These are phyloP conservation scores for Sinocyclocheilus rhinocerous DNA, from an alignment of 2,113 vertebrate species.

Conservation along the genomic window DNA sequence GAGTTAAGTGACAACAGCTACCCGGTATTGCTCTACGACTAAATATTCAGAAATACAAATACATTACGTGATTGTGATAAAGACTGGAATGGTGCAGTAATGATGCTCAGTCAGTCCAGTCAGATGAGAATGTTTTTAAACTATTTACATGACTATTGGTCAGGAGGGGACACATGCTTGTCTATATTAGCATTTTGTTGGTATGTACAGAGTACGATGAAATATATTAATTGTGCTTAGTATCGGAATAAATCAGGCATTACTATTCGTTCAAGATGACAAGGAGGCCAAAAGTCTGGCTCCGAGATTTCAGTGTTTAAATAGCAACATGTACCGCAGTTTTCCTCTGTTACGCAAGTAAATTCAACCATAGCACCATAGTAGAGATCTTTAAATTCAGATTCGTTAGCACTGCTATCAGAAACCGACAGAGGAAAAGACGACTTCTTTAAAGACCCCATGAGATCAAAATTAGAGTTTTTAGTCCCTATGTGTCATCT, in stretches of 20 bases:
- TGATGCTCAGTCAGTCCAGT: slow-evolving; percentile 25
- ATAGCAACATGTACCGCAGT: neutral
- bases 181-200: neutral
- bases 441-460: neutral
- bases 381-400: slow-evolving; percentile 23
- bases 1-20: slow-evolving; percentile 60
- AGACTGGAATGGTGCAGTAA: slow-evolving; percentile 22
- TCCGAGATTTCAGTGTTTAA: slow-evolving; percentile 30
- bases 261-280: neutral
- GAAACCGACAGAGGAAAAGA: neutral
- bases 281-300: slow-evolving; percentile 6
- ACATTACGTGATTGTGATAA: slow-evolving; percentile 22
- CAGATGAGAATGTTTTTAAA: neutral
- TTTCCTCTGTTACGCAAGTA: neutral
- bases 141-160: slow-evolving; percentile 47
- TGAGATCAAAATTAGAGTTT: slow-evolving; percentile 22
- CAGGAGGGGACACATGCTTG: neutral
- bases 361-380: slow-evolving; percentile 39
- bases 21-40: slow-evolving; percentile 64
- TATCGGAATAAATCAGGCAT: slow-evolving; percentile 15
- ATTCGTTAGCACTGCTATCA: slow-evolving; percentile 1
- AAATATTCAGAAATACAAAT: slow-evolving; percentile 54
- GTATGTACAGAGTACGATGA: neutral
- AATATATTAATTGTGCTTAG: slow-evolving; percentile 48
- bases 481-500: neutral